Conservation (phyloP, 2,888 invertebrate genomes). For the Torymus auratus region DNA sequence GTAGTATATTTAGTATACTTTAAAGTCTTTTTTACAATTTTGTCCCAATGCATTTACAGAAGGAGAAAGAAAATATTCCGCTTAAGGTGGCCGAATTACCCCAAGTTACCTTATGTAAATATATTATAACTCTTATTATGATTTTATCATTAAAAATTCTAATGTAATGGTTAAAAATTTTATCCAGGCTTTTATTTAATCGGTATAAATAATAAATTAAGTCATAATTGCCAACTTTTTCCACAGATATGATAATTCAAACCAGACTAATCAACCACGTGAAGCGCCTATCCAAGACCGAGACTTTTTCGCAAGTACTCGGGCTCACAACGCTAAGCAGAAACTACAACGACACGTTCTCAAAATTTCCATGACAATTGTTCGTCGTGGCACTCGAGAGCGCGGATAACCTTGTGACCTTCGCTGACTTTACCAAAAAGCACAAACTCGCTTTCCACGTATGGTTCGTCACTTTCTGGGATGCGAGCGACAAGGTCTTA, state of each 20-base stretch:
- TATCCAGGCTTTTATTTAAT: background rate
- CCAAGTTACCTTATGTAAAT: too few relatives aligned
- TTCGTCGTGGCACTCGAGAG: constrained; percentile 61
- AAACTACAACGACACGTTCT: constrained; percentile 38
- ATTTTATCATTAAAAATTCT: too few relatives aligned
- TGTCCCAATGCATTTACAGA: too few relatives aligned
- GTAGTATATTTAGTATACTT: too few relatives aligned
- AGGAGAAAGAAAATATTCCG: too few relatives aligned
- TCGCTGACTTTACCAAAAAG: constrained; percentile 57
- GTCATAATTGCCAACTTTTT: background rate
- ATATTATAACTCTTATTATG: too few relatives aligned
- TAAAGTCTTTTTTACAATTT: too few relatives aligned
- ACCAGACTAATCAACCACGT: constrained; percentile 21
- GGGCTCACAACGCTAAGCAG: background rate
- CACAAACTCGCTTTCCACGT: constrained; percentile 61
- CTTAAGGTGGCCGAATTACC: too few relatives aligned
- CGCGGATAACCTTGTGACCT: constrained; percentile 58
- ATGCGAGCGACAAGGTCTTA: background rate
- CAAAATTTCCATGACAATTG: constrained; percentile 51
- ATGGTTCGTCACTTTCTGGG: constrained; percentile 67
- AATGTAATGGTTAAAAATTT: background rate
- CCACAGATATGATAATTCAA: constrained; percentile 29
- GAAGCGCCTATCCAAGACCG: background rate
- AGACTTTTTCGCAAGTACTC: constrained; percentile 30
- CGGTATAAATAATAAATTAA: background rate